Percentiles rank a stretch among this genome's conserved stretches.
phyloP scores from a whole-genome alignment of 53 echinoderm and acorn worm species.

The Mesocentrotus franciscanus region DNA sequence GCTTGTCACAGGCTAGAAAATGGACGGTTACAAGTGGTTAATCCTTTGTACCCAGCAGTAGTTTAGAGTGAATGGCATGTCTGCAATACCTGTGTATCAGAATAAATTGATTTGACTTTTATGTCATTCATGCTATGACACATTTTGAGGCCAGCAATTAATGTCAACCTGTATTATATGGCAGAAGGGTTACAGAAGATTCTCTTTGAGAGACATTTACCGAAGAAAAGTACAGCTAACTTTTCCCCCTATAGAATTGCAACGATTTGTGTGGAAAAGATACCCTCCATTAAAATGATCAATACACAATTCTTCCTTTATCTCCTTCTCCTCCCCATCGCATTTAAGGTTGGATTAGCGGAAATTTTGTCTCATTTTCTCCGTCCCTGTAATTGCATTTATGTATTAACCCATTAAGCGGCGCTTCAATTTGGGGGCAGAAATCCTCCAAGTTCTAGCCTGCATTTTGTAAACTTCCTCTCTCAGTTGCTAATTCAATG shows the following conservation, averaged over 20 bases:
- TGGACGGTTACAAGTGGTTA: background rate
- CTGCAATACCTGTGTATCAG: background rate
- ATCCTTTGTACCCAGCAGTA: background rate
- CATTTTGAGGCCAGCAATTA: background rate
- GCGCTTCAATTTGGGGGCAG: constrained; percentile 41
- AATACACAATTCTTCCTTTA: constrained; percentile 1
- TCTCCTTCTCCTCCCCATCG: constrained; percentile 36
- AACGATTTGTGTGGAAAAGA: constrained; percentile 42
- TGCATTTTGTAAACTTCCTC: constrained; percentile 55
- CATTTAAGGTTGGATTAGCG: constrained; percentile 50
- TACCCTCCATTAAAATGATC: constrained; percentile 29
- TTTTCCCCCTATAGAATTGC: constrained; percentile 29
- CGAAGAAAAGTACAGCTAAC: constrained; percentile 43
- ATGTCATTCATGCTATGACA: background rate
- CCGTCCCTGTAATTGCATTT: constrained; percentile 49
- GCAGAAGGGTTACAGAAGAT: background rate
- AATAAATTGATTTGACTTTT: constrained; percentile 36
- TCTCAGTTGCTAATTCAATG: constrained; percentile 12
- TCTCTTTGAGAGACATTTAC: background rate
- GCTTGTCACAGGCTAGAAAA: background rate
- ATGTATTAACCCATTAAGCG: constrained; percentile 57
- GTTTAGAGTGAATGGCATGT: background rate
- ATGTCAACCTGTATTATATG: constrained; percentile 14
- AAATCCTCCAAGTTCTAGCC: constrained; percentile 58
- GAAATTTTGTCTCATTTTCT: constrained; percentile 54